Conservation (phyloP, 2,113 vertebrate species). For the Pterophyllum scalare region DNA sequence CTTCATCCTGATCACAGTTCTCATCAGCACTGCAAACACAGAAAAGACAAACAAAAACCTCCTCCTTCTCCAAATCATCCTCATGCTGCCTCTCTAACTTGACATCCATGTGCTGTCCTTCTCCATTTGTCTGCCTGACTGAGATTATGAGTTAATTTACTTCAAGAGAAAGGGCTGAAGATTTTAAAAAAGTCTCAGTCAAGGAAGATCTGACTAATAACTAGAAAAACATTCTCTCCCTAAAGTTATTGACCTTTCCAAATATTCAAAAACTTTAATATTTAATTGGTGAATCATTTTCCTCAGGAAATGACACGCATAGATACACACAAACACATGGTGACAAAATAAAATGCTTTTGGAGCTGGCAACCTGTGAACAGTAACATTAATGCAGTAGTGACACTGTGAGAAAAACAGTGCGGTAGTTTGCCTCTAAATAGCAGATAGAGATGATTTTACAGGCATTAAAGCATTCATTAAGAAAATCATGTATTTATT, state of each 20-base stretch:
- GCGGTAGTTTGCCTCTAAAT: not conserved
- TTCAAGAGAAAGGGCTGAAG: not conserved
- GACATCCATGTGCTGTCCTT: constrained; percentile 16
- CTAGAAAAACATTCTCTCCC: not conserved
- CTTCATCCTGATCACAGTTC: constrained; percentile 7
- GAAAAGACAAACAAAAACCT: not conserved
- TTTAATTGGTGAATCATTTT: not conserved
- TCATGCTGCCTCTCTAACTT: constrained; percentile 24
- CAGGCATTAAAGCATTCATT: not conserved
- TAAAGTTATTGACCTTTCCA: no score
- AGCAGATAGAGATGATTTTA: not conserved
- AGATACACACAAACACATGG: not conserved
- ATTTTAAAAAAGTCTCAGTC: not conserved
- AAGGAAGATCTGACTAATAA: not conserved
- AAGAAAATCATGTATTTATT: not conserved
- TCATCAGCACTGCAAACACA: constrained; percentile 18
- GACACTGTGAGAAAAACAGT: not conserved
- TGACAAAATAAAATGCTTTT: not conserved
- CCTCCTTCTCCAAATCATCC: constrained; percentile 8
- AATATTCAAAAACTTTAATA: constrained; percentile 1
- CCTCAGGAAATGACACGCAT: not conserved
- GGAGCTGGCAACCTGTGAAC: not conserved
- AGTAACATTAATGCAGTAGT: not conserved
- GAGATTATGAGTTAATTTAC: constrained; percentile 27
- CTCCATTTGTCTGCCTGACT: constrained; percentile 35